These are phyloP conservation scores for Neodiprion lecontei DNA, from an alignment of 1,140 invertebrate genomes.

Conservation along the genomic window DNA sequence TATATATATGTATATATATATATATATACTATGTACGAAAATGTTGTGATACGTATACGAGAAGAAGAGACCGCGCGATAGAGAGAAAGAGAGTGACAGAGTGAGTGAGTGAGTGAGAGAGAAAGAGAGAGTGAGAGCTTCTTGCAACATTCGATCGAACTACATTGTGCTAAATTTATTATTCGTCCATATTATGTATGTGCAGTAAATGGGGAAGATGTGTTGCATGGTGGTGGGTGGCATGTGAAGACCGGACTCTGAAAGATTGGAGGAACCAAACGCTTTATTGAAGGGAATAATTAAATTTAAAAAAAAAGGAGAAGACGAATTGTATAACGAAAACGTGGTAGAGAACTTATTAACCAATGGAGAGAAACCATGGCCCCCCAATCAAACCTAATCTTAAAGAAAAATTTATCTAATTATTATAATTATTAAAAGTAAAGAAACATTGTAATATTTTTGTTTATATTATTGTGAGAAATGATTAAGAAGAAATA, in stretches of 20 bases:
- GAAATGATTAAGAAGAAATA: neutral
- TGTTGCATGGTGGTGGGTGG: neutral
- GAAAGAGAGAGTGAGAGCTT: neutral
- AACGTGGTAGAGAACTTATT: slow-evolving; percentile 7
- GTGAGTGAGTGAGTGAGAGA: too few relatives aligned
- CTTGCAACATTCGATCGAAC: neutral
- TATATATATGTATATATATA: too few relatives aligned
- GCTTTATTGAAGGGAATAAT: neutral
- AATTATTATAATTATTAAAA: slow-evolving; percentile 7
- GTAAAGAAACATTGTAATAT: slow-evolving; percentile 8
- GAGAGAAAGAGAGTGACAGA: too few relatives aligned
- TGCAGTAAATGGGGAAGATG: neutral
- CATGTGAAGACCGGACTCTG: neutral
- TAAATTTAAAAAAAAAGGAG: neutral
- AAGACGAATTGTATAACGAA: neutral
- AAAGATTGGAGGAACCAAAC: neutral
- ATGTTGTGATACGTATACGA: slow-evolving; percentile 5
- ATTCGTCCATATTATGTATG: neutral
- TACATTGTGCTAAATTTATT: neutral
- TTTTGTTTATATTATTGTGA: slow-evolving; percentile 8
- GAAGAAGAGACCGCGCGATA: neutral
- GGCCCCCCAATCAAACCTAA: slow-evolving; percentile 4
- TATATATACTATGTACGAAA: neutral
- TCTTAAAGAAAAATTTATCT: slow-evolving; percentile 4
- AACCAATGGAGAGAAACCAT: slow-evolving; percentile 7